Base-by-base conservation (phyloP, 1,140 invertebrate genomes). In the Drosophila kohkoa region DNA sequence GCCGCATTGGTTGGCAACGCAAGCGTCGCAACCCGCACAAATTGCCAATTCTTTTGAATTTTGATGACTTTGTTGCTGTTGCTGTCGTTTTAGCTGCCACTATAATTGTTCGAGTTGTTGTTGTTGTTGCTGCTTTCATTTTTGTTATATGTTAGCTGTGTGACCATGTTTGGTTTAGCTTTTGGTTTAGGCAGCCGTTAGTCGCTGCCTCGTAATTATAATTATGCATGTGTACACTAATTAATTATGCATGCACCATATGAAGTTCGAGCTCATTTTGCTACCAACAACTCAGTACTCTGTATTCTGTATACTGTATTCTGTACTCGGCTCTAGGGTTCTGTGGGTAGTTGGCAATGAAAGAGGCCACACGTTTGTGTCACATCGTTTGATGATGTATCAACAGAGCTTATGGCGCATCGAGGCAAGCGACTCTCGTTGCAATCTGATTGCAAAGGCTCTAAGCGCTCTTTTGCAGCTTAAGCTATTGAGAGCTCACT, bases 11-110 rank as follows among this genome's bases (percentile, higher is more conserved):
- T 48, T 75, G 73, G n/a, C 67, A 75, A 52, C 73, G 59, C 60
- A 43, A 46, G 55, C 74, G 16, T 52, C 55, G 30, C 52, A 55
- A 16, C 41, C 38, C 70, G 70, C 75, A 58, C 77, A 79, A 79
- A 79, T 79, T 72, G 77, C 77, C 74, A 76, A 79, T 79, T 76
- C 77, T 75, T 79, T 79, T 76, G 77, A 79, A 76, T 79, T 79
- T 68, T 79, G 73, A 79, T 79, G 73, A 76, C 65, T 30, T 66
- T 66, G 70, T 75, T 75, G 41, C 13, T 46, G 62, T 55, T 65
- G 60, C 35, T 16, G 16, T 38, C 59, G 41, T 49, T 13, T 46
- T 49, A 58, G 13, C 15, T 51, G 16, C 30, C 15, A 8, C 49
- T 59, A 5, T 49, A 41, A 16, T 41, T 45, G 54, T 48, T 58